Base-by-base conservation (phyloP, 2,797 vertebrate genomes). In the Gobio occitaniae region DNA sequence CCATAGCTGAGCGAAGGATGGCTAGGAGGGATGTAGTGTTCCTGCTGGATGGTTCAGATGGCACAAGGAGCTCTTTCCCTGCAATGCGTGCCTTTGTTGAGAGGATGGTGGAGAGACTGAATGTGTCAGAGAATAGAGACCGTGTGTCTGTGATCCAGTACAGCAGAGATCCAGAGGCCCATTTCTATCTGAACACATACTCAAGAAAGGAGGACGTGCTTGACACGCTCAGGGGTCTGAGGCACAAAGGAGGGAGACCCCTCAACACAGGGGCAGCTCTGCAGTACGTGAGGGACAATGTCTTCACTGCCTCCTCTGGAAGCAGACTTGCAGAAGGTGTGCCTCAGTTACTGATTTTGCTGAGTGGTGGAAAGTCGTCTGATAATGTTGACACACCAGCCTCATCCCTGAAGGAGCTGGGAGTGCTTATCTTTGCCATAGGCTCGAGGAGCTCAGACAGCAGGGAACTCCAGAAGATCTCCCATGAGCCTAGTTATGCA, bases 61-160 rank as follows among this genome's bases (percentile, higher is more conserved):
- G 32, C 50, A 89, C 84, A 19, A 88, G 88, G 32, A 85, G 92
- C 0, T 94, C 93, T 16, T 83, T 96, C 0, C 92, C 93, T 89
- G 87, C 94, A 8, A 2, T 96, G 41, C 94, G 93, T 0, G 76
- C 88, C 19, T 91, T 97, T 85, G 86, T 96, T 29, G 92, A 94
- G 86, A 92, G 89, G 19, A 87, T 96, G 11, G 93, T 96, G 0
- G 93, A 95, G 84, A 91, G 87, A 80, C 90, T 96, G 74, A 93
- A 96, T 0, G 84, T 96, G 0, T 93, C 92, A 21, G 91, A 88
- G 0, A 93, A 79, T 65, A 71, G 59, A 83, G 89, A 89, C 76
- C 85, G 76, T n/a, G 86, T 89, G 29, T 87, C 88, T 15, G 63
- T 91, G 41, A 75, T 89, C 15, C 90, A 91, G 63, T 91, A 86